These are phyloP conservation scores for Potamilus streckersoni DNA, from an alignment of 1,140 invertebrate genomes.

Conservation along the genomic window DNA sequence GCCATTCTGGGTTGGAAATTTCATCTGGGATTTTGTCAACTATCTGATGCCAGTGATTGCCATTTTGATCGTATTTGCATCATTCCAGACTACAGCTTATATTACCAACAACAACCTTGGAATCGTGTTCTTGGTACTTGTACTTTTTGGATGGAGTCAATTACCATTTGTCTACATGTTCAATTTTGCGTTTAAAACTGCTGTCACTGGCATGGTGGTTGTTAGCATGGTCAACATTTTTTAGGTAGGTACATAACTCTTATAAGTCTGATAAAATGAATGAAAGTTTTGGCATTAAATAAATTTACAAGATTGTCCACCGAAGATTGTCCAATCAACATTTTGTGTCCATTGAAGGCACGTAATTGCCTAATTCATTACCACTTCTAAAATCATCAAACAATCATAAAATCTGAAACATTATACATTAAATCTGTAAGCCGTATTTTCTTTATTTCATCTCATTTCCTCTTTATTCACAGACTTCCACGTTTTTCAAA, in stretches of 20 bases:
- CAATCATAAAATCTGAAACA: background rate
- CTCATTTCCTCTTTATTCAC: no score
- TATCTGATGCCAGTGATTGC: constrained; percentile 36
- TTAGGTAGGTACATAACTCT: constrained; percentile 9
- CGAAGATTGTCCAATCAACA: background rate
- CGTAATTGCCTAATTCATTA: background rate
- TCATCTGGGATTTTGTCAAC: constrained; percentile 47
- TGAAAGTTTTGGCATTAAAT: background rate
- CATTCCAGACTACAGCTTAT: constrained; percentile 27
- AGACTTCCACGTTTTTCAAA: no score
- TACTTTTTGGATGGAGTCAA: constrained; percentile 27
- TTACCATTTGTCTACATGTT: constrained; percentile 35
- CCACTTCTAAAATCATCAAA: background rate
- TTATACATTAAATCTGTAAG: background rate
- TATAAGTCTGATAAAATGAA: background rate
- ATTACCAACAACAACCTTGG: constrained; percentile 18
- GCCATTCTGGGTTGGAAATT: constrained; percentile 43
- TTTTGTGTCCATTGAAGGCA: background rate
- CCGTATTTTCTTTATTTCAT: background rate
- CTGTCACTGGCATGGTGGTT: constrained; percentile 33
- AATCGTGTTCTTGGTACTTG: constrained; percentile 30
- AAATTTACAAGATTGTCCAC: no score
- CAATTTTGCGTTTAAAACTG: constrained; percentile 31
- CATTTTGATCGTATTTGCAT: constrained; percentile 43
- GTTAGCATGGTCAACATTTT: constrained; percentile 34